Conservation (phyloP, 2,113 vertebrate genomes). For the Campylorhamphus procurvoides region DNA sequence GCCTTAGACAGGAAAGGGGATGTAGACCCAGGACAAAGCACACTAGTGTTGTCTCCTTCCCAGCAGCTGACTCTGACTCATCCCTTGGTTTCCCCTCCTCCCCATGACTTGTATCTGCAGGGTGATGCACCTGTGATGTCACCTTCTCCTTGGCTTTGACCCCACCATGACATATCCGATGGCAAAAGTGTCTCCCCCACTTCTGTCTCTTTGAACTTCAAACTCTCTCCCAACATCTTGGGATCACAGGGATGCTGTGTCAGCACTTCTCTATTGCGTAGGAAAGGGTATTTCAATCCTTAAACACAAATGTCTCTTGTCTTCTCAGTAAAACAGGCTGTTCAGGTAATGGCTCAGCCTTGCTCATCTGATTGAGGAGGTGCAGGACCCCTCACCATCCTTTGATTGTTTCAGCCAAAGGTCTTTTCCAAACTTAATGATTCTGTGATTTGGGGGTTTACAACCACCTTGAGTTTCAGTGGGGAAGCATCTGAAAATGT, state of each 20-base stretch:
- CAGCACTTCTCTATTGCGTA: not conserved
- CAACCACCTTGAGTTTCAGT: not conserved
- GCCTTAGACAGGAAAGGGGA: not conserved
- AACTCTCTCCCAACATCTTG: fast-evolving
- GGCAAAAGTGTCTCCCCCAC: not conserved
- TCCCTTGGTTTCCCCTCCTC: not conserved
- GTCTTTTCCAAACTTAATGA: not conserved
- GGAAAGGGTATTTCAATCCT: not conserved
- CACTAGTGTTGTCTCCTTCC: not conserved
- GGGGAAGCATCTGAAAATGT: not conserved
- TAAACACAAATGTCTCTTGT: not conserved
- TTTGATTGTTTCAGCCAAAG: not conserved
- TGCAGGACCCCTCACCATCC: not conserved
- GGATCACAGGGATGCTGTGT: not conserved
- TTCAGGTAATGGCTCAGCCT: not conserved
- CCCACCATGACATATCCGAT: fast-evolving
- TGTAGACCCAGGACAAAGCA: not conserved
- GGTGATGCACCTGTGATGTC: not conserved
- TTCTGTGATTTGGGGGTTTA: not conserved
- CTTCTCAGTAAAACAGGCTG: not conserved
- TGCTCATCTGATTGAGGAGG: not conserved
- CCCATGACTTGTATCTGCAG: not conserved
- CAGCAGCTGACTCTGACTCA: not conserved
- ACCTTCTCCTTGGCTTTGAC: not conserved
- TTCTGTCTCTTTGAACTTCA: not conserved